Conservation (phyloP, 2,888 invertebrate species). For the Ectropis crepuscularia region DNA sequence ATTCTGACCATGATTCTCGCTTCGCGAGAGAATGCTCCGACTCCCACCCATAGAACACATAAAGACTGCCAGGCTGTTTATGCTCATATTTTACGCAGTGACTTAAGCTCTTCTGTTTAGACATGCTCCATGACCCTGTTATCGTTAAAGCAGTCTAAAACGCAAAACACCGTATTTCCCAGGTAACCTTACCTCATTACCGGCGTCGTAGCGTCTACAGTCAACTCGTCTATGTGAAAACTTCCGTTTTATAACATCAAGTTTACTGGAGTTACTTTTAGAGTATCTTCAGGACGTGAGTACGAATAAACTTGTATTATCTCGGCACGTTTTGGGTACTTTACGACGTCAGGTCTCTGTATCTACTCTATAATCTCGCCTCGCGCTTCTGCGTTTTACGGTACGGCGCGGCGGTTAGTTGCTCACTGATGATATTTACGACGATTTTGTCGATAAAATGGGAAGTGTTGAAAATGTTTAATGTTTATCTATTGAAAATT, state of each 20-base stretch:
- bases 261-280: conserved; percentile 28
- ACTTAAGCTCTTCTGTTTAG: too few species aligned
- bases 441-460: not conserved
- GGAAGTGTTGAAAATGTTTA: not conserved
- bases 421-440: conserved; percentile 3
- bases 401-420: conserved; percentile 3
- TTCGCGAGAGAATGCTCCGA: too few species aligned
- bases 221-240: conserved; percentile 30
- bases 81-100: too few species aligned
- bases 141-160: not conserved
- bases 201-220: conserved; percentile 8
- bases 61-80: too few species aligned
- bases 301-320: conserved; percentile 40
- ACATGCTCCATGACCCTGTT: not conserved
- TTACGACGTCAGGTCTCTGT: conserved; percentile 37
- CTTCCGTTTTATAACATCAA: conserved; percentile 39
- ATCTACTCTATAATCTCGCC: conserved; percentile 32
- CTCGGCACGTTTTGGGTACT: conserved; percentile 37
- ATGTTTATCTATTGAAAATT: too few species aligned
- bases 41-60: too few species aligned
- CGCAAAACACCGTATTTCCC: not conserved
- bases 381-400: conserved; percentile 25
- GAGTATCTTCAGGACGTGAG: conserved; percentile 33
- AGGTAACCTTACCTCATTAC: conserved; percentile 15
- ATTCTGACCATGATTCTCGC: too few species aligned